Evolutionary conservation across 2,888 invertebrate genomes (phyloP), one percentile per base, ranked within the genome.

Genomic region (Smittia sp.): DNA sequence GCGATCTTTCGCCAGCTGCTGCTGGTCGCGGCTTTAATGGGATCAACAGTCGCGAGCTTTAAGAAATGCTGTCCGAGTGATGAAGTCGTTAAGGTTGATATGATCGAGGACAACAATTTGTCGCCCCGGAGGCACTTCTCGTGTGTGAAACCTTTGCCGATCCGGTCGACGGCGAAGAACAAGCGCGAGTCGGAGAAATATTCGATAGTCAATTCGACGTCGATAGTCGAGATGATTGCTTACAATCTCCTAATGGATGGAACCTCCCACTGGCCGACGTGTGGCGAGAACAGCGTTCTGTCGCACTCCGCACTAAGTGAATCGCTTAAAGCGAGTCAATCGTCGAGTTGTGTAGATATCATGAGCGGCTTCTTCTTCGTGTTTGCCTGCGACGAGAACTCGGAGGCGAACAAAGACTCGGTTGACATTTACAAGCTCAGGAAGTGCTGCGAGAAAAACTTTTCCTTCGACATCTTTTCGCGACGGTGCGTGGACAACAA

Each of bases 391-490:
- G 41, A 62, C 18, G 62, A 62, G 25, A 66, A 11, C 6, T 32
- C 18, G 25, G 54, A 46, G n/a, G 27, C 9, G 7, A n/a, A 6
- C 24, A 72, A 54, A 24, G 54, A 66, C 32, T 1, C 11, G 7
- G 65, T 69, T 13, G 69, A 74, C 68, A 75, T 80, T 58, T 77
- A 77, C 68, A 75, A 79, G 68, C 77, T 81, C 58, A 78, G 79
- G 62, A 81, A 81, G 75, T 82, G 82, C 70, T 82, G 82, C 74
- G 79, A 79, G 15, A 75, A 76, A 32, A 78, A 79, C 18, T 78
- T 79, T 75, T 76, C 77, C 1, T 82, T 80, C 74, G 77, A 78
- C 63, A 63, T 76, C 0, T 74, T 74, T 4, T 41, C 75, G 15
- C 77, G 76, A 39, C 77, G 76, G 63, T 81, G 81, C 74, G 13